Percentiles rank a stretch among this genome's conserved stretches.
phyloP scores from a whole-genome alignment of 2,113 vertebrate species.

The Chaetodon trifascialis region DNA sequence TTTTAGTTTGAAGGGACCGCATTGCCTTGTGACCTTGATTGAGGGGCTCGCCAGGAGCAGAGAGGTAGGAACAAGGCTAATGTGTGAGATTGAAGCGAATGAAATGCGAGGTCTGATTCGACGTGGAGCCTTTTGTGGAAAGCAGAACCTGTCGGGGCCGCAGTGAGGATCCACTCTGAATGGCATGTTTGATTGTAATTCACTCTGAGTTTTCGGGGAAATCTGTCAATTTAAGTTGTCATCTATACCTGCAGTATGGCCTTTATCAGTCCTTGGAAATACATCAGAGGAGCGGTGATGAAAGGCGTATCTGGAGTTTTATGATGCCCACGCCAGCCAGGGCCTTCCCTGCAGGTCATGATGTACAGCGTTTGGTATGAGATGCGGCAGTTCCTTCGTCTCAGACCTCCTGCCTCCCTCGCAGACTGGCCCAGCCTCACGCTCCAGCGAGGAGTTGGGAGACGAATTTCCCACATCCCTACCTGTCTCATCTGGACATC shows the following conservation, averaged over 20 bases:
- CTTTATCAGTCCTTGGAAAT: constrained; percentile 32
- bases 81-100: constrained; percentile 22
- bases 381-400: constrained; percentile 39
- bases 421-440: constrained; percentile 4
- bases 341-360: constrained; percentile 17
- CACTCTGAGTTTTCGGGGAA: constrained; percentile 25
- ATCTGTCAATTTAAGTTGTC: constrained; percentile 38
- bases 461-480: constrained; percentile 17
- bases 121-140: constrained; percentile 15
- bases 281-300: constrained; percentile 32
- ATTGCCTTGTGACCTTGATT: background rate
- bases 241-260: background rate
- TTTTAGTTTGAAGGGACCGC: background rate
- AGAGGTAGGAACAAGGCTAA: constrained; percentile 1
- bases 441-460: constrained; percentile 31
- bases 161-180: constrained; percentile 1
- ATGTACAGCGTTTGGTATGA: constrained; percentile 19
- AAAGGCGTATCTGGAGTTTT: constrained; percentile 49
- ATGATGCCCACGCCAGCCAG: constrained; percentile 10
- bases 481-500: constrained; percentile 4
- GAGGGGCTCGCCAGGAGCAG: background rate
- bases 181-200: constrained; percentile 34
- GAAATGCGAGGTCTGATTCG: constrained; percentile 32
- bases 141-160: constrained; percentile 3
- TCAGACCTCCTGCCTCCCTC: constrained; percentile 40